These are phyloP conservation scores for Aphelinus atriplicis DNA, from an alignment of 1,140 invertebrate species.

Conservation along the genomic window DNA sequence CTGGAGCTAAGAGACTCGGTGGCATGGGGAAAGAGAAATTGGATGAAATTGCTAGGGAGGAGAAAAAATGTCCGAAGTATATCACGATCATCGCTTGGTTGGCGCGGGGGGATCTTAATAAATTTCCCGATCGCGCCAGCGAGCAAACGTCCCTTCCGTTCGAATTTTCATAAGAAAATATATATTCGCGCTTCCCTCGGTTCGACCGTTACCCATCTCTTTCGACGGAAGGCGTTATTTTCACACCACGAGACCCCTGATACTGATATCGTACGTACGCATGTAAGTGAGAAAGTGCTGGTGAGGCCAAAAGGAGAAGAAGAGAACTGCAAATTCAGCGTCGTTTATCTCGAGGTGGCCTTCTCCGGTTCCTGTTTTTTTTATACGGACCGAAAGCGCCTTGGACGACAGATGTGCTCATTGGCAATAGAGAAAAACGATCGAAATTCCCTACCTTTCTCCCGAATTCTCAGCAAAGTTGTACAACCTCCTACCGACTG, in stretches of 20 bases:
- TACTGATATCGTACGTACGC: background rate
- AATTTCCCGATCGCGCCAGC: slow-evolving; percentile 44
- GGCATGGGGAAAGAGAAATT: slow-evolving; percentile 15
- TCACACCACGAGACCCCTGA: slow-evolving; percentile 30
- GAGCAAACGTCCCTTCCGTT: slow-evolving; percentile 11
- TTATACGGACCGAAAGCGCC: slow-evolving; percentile 15
- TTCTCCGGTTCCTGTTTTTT: background rate
- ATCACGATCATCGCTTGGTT: slow-evolving; percentile 14
- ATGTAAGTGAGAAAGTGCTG: slow-evolving; percentile 25
- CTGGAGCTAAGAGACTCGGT: background rate
- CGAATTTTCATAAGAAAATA: slow-evolving; percentile 61
- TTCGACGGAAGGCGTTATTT: slow-evolving; percentile 45
- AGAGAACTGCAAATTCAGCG: slow-evolving; percentile 51
- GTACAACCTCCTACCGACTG: no score
- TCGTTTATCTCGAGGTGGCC: background rate
- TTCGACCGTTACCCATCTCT: background rate
- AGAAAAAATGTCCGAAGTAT: slow-evolving; percentile 21
- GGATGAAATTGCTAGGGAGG: slow-evolving; percentile 14
- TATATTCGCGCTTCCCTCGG: slow-evolving; percentile 43
- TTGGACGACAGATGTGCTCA: slow-evolving; percentile 47
- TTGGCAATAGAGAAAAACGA: slow-evolving; percentile 20
- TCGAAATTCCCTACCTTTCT: no score
- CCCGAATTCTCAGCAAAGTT: no score
- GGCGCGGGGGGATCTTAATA: slow-evolving; percentile 43
- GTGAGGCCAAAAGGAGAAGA: slow-evolving; percentile 1